These are phyloP conservation scores for Eufriesea mexicana DNA, from an alignment of 1,140 invertebrate genomes.

Conservation along the genomic window DNA sequence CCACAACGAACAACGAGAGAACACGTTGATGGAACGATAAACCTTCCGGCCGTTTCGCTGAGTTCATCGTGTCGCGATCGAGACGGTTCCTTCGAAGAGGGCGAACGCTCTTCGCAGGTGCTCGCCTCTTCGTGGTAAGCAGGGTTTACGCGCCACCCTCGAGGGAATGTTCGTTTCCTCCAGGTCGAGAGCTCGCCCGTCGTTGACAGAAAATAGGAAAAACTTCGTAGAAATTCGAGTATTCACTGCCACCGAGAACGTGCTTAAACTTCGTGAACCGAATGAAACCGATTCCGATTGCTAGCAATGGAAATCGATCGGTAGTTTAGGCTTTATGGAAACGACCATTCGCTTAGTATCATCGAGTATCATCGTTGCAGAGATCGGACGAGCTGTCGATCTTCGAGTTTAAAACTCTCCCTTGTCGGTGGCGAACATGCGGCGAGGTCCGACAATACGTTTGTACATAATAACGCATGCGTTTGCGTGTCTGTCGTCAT, in stretches of 20 bases:
- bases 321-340: background rate
- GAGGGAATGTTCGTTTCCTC: background rate
- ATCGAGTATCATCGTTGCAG: background rate
- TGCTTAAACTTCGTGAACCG: background rate
- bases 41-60: background rate
- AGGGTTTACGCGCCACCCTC: constrained; percentile 30
- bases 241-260: constrained; percentile 15
- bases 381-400: constrained; percentile 4
- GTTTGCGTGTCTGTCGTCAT: constrained; percentile 66
- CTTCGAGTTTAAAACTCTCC: background rate
- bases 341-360: background rate
- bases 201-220: accelerated
- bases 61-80: background rate
- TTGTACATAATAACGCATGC: constrained; percentile 55
- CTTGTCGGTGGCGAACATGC: constrained; percentile 24
- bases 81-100: constrained; percentile 14
- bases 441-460: constrained; percentile 63
- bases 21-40: background rate
- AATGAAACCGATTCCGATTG: background rate
- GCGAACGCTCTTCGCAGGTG: background rate
- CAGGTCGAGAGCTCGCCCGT: background rate
- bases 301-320: background rate
- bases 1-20: background rate
- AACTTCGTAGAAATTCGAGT: background rate
- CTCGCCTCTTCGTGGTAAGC: constrained; percentile 43